A percentile compares a stretch with the other conserved stretches of the same genome.
Conservation (phyloP, 2,888 invertebrate genomes). For the Sarcophaga rosellei region DNA sequence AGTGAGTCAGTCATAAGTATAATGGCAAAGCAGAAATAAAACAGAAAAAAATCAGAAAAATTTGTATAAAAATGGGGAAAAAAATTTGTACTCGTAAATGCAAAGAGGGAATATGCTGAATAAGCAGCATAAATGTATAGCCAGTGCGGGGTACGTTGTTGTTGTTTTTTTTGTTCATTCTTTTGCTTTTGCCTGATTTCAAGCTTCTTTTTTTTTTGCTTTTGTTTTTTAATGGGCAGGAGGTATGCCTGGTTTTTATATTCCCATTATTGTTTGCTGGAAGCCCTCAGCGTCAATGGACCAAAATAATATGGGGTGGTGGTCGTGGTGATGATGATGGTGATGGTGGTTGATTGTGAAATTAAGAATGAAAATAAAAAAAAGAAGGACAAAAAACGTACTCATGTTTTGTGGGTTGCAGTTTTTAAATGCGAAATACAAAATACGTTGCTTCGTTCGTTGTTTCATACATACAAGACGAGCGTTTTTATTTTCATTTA, state of each 20-base stretch:
- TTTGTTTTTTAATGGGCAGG: constrained; percentile 32
- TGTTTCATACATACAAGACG: constrained; percentile 31
- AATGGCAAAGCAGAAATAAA: constrained; percentile 54
- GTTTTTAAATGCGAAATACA: constrained; percentile 72
- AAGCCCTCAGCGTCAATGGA: constrained; percentile 79
- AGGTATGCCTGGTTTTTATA: constrained; percentile 57
- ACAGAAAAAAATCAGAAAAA: constrained; percentile 2
- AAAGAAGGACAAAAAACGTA: constrained; percentile 50
- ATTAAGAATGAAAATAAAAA: constrained; percentile 51
- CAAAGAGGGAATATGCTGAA: constrained; percentile 66
- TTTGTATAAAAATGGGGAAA: constrained; percentile 7
- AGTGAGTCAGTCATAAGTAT: constrained; percentile 55
- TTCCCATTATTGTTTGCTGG: constrained; percentile 57
- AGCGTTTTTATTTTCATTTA: constrained; percentile 69
- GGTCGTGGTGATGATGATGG: background rate
- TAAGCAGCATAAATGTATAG: constrained; percentile 62
- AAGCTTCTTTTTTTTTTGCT: constrained; percentile 21
- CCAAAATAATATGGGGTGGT: constrained; percentile 76
- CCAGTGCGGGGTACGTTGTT: constrained; percentile 12
- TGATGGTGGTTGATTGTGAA: constrained; percentile 59
- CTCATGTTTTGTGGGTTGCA: constrained; percentile 70
- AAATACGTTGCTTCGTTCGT: constrained; percentile 71
- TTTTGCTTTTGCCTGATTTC: background rate
- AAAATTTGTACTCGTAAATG: constrained; percentile 32
- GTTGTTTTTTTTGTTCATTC: background rate